Percentiles rank a stretch among this genome's conserved stretches.
phyloP scores from a whole-genome alignment of 2,797 vertebrate genomes.

The Rhabdomys pumilio region DNA sequence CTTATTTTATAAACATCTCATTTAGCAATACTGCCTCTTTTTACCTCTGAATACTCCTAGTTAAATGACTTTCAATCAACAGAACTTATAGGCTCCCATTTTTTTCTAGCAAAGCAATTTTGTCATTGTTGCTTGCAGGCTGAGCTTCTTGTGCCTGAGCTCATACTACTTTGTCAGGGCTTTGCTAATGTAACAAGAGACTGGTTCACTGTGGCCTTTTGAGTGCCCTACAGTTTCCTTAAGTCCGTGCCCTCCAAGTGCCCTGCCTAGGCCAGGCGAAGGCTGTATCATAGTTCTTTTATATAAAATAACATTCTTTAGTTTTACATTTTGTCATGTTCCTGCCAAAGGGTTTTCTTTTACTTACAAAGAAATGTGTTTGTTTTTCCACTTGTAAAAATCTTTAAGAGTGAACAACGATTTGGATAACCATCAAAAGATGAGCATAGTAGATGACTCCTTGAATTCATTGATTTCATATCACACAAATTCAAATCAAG shows the following conservation, averaged over 20 bases:
- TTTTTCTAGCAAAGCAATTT: neutral
- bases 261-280: neutral
- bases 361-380: neutral
- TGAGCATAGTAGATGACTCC: too few relatives aligned
- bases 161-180: neutral
- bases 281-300: neutral
- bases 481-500: neutral
- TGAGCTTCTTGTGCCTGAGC: neutral
- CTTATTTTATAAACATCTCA: neutral
- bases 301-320: neutral
- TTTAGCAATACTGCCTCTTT: neutral
- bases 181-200: neutral
- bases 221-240: neutral
- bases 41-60: neutral
- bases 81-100: neutral
- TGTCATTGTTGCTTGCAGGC: neutral
- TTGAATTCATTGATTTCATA: neutral
- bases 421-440: neutral
- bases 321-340: neutral
- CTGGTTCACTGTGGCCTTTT: neutral
- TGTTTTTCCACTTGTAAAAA: neutral
- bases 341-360: neutral
- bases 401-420: neutral
- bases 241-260: neutral
- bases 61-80: neutral